phyloP scores from a whole-genome alignment of 2,797 vertebrate genomes.

The Diplodus puntazzo region DNA sequence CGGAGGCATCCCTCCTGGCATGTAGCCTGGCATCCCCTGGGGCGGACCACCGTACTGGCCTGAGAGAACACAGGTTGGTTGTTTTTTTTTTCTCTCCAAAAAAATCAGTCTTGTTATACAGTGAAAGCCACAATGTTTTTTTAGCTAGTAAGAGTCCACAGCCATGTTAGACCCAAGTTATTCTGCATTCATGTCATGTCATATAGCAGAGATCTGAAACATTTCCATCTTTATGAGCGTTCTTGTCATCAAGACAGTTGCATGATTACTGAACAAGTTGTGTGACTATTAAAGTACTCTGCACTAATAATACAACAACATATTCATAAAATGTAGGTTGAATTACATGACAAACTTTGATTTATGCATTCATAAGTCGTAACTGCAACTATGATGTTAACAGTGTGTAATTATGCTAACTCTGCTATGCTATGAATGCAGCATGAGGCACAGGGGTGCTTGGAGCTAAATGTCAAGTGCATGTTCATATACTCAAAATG shows the following conservation, averaged over 20 bases:
- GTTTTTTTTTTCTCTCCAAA: neutral
- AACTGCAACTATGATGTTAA: too few relatives aligned
- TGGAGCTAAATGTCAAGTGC: neutral
- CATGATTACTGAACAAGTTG: neutral
- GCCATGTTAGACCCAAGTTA: neutral
- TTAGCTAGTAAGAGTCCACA: neutral
- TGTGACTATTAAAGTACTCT: neutral
- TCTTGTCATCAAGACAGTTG: neutral
- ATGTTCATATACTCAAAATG: too few relatives aligned
- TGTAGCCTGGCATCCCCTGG: slow-evolving; percentile 93
- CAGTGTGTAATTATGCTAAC: neutral
- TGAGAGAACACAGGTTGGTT: slow-evolving; percentile 65
- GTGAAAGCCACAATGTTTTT: neutral
- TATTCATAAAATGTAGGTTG: neutral
- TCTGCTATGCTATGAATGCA: neutral
- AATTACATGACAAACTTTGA: too few relatives aligned
- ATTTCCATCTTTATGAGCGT: neutral
- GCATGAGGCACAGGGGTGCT: neutral
- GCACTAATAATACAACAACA: neutral
- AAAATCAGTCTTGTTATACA: neutral
- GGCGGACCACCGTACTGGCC: slow-evolving; percentile 93
- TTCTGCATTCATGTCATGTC: neutral
- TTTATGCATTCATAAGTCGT: too few relatives aligned
- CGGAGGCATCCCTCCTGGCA: slow-evolving; percentile 92
- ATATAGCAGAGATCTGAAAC: neutral